Evolutionary conservation across 2,888 invertebrate species (phyloP), one percentile per base, ranked within the genome.

Genomic region (Scaptodrosophila latifasciaeformis): DNA sequence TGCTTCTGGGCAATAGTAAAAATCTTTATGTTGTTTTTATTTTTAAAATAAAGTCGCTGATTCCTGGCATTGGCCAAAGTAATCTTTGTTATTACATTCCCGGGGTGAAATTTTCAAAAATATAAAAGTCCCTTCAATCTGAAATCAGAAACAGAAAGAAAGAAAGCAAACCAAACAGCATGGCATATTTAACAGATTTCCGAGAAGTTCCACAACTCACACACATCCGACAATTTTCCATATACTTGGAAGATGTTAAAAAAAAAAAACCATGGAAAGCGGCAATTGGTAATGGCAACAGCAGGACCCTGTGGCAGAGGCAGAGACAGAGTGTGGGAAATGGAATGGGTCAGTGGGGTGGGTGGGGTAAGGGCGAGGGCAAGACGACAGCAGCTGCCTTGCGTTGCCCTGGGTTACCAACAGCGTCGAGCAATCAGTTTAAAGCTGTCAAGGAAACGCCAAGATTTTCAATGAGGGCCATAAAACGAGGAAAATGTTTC

Each of bases 121-220:
- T n/a, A n/a, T n/a, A n/a, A n/a, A n/a, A n/a, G n/a, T n/a, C n/a
- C n/a, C n/a, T n/a, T n/a, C n/a, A n/a, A n/a, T n/a, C n/a, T n/a
- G n/a, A n/a, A n/a, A n/a, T n/a, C n/a, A n/a, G n/a, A n/a, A n/a
- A n/a, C n/a, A n/a, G n/a, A n/a, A n/a, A n/a, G n/a, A n/a, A n/a
- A n/a, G n/a, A n/a, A n/a, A n/a, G n/a, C n/a, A n/a, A n/a, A n/a
- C n/a, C n/a, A n/a, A n/a, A n/a, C 34, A 34, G 56, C 61, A 59
- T 55, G 60, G 54, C 55, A 64, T 74, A 68, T 75, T 74, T 70
- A 77, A 71, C 74, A 74, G 75, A 77, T 75, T 75, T 77, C 74
- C 63, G 54, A 62, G 59, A 69, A 74, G 64, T 59, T 54, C 58
- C 47, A 31, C 39, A 49, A n/a, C n/a, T n/a, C 44, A 35, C 19